These are phyloP conservation scores for Melipona bicolor DNA, from an alignment of 2,888 invertebrate species.

Conservation along the genomic window DNA sequence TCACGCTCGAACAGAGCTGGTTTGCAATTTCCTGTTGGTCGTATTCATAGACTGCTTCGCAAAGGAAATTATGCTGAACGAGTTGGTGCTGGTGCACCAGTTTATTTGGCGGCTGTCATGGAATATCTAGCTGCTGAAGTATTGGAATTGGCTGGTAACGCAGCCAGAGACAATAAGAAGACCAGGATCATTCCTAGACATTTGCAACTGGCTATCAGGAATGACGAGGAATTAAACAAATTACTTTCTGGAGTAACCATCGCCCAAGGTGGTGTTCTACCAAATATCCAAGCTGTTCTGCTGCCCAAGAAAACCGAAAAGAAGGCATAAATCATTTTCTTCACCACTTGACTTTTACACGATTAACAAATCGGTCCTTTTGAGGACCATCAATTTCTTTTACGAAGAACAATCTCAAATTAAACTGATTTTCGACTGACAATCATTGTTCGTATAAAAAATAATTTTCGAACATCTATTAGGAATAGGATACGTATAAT, in stretches of 20 bases:
- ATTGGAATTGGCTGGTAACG: slow-evolving; percentile 88
- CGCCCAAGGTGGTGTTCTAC: slow-evolving; percentile 93
- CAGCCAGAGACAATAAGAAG: slow-evolving; percentile 89
- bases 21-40: slow-evolving; percentile 87
- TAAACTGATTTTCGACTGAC: too few species aligned
- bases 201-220: slow-evolving; percentile 89
- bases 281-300: slow-evolving; percentile 90
- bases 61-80: slow-evolving; percentile 88
- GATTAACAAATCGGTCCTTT: slow-evolving; percentile 65
- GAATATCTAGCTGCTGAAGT: slow-evolving; percentile 90
- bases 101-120: slow-evolving; percentile 87
- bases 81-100: slow-evolving; percentile 86
- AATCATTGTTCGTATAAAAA: too few species aligned
- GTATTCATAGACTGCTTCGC: slow-evolving; percentile 87
- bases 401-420: slow-evolving; percentile 14
- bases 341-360: not conserved
- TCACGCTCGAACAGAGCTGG: slow-evolving; percentile 86
- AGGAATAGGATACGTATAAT: too few species aligned
- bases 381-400: slow-evolving; percentile 54
- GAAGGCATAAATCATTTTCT: slow-evolving; percentile 62
- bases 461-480: too few species aligned
- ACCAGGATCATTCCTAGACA: slow-evolving; percentile 82
- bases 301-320: slow-evolving; percentile 89
- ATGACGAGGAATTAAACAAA: slow-evolving; percentile 92
- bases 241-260: slow-evolving; percentile 91